A percentile compares a stretch with the other conserved stretches of the same genome.
These are phyloP conservation scores for Danio aesculapii DNA, from an alignment of 2,797 vertebrate genomes.

Conservation along the genomic window DNA sequence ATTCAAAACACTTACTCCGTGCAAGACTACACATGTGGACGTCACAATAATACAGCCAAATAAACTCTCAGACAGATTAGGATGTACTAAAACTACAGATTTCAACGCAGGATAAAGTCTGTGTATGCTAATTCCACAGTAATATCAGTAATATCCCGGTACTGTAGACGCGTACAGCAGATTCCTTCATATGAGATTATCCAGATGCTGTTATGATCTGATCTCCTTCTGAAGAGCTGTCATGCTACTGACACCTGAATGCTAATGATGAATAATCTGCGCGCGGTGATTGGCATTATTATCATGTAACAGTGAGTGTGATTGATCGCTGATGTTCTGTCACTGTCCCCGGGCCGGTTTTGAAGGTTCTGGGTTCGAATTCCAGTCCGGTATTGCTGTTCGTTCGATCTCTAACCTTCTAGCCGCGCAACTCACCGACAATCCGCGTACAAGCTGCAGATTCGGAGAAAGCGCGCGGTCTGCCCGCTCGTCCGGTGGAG, in stretches of 20 bases:
- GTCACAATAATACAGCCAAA: no score
- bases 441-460: neutral
- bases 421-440: slow-evolving; percentile 5
- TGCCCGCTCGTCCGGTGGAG: neutral
- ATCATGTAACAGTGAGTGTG: neutral
- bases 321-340: neutral
- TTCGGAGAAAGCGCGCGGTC: neutral
- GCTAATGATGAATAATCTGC: neutral
- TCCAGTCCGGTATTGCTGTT: neutral
- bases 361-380: neutral
- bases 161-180: no score
- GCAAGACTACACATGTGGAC: no score
- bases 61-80: no score
- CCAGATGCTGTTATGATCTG: neutral
- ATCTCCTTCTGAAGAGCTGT: neutral
- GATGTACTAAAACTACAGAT: no score
- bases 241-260: neutral
- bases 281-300: neutral
- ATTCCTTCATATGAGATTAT: no score
- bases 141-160: no score
- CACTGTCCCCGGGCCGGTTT: neutral
- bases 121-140: no score
- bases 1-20: no score
- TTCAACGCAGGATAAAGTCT: no score
- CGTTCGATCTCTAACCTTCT: neutral